Evolutionary conservation across 2,113 vertebrate species (phyloP).

Genomic region (Eudyptes chrysolophus): DNA sequence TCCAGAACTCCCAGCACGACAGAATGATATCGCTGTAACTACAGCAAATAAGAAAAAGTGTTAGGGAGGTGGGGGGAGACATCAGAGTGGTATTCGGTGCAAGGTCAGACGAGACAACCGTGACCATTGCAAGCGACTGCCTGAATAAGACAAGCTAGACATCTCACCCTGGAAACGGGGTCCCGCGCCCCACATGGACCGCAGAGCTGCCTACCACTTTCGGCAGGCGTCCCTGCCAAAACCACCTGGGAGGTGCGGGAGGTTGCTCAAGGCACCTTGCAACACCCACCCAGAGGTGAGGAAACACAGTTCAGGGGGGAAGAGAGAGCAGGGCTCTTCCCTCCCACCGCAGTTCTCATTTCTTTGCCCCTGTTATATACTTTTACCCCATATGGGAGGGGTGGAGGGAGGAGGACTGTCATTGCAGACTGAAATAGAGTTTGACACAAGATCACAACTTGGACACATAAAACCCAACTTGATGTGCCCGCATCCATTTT

Average conservation of each 20-base stretch:
- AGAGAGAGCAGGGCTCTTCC: background rate
- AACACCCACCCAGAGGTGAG: background rate
- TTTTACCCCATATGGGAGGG: background rate
- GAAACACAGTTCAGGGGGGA: background rate
- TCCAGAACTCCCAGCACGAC: background rate
- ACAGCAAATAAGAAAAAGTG: background rate
- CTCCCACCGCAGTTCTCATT: background rate
- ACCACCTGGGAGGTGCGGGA: background rate
- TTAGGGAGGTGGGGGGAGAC: background rate
- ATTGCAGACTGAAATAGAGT: background rate
- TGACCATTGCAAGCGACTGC: accelerated
- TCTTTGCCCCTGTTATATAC: background rate
- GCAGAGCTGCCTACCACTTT: accelerated
- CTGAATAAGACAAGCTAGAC: background rate
- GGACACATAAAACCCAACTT: background rate
- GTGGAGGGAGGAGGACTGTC: background rate
- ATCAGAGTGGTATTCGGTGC: background rate
- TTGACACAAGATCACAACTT: background rate
- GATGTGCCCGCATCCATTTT: background rate
- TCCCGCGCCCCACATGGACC: accelerated
- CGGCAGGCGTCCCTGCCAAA: background rate
- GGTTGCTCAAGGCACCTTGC: background rate
- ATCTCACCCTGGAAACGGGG: background rate
- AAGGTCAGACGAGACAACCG: background rate
- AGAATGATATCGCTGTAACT: background rate